phyloP scores from a whole-genome alignment of 2,113 vertebrate species.

The Bufo gargarizans region DNA sequence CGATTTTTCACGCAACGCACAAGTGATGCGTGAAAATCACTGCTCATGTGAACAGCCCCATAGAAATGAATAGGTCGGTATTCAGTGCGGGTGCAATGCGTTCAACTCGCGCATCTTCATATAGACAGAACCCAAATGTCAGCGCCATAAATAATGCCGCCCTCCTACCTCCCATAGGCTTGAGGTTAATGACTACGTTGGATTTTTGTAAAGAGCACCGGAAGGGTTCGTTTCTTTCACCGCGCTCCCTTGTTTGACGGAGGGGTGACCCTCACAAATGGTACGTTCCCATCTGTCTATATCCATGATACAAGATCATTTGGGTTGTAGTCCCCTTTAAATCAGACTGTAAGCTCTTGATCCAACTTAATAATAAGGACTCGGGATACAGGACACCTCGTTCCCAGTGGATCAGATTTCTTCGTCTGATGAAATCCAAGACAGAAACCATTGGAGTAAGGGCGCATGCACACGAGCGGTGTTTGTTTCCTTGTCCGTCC shows the following conservation, averaged over 20 bases:
- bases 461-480: too few relatives aligned
- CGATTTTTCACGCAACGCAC: too few relatives aligned
- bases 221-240: too few relatives aligned
- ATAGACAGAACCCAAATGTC: neutral
- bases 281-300: neutral
- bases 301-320: neutral
- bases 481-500: too few relatives aligned
- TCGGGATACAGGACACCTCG: neutral
- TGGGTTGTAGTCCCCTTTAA: neutral
- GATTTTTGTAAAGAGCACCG: too few relatives aligned
- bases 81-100: too few relatives aligned
- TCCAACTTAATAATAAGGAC: neutral
- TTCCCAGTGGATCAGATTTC: neutral
- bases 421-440: neutral
- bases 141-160: neutral
- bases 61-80: neutral
- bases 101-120: too few relatives aligned
- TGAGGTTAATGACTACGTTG: too few relatives aligned
- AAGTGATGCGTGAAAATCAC: too few relatives aligned
- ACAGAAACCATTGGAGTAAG: neutral
- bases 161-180: too few relatives aligned
- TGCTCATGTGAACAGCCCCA: neutral
- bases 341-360: conserved; percentile 4
- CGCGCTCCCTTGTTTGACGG: too few relatives aligned
- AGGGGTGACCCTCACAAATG: too few relatives aligned